Base-by-base conservation (phyloP, 2,888 invertebrate genomes). In the Cerceris ruficornis region DNA sequence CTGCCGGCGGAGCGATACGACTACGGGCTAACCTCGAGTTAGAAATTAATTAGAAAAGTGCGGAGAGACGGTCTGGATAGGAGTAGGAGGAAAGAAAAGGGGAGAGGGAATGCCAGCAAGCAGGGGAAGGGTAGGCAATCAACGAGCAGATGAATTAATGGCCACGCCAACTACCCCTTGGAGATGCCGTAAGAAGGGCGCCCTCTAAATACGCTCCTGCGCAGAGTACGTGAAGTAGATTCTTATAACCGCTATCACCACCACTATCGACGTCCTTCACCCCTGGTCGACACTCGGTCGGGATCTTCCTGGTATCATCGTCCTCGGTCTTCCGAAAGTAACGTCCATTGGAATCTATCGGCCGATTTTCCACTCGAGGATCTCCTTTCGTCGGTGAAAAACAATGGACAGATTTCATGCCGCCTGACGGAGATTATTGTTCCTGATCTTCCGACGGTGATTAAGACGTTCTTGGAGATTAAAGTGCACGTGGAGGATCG, bases 41-140 rank as follows among this genome's bases (percentile, higher is more conserved):
- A 88, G 90, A 90, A 90, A 91, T 91, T 91, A 91, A 91, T 91
- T 90, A 91, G 89, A 88, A 88, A 89, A 90, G 90, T 90, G 90
- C 88, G 82, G 84, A 81, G 88, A 88, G 83, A 80, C 78, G 71
- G 78, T 17, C 64, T 57, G 52, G 77, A 62, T 57, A 66, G 55
- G 76, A 70, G 80, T 66, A 17, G 62, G 75, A 57, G 69, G 75
- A 65, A 66, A 73, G 67, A 74, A 58, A 75, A 69, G 81, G 72
- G 81, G 73, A 74, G 84, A 82, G 82, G 39, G 74, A 55, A 55
- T 65, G 17, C n/a, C 64, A 69, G 75, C 65, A 66, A 75, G 66
- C 59, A 76, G 69, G 80, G 72, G 81, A 72, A 74, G 84, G 82
- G 82, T 70, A 82, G 88, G 89, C 90, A 90, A 90, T 90, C 90